Evolutionary conservation across 2,113 vertebrate species (phyloP).

Genomic region (Heloderma charlesbogerti): DNA sequence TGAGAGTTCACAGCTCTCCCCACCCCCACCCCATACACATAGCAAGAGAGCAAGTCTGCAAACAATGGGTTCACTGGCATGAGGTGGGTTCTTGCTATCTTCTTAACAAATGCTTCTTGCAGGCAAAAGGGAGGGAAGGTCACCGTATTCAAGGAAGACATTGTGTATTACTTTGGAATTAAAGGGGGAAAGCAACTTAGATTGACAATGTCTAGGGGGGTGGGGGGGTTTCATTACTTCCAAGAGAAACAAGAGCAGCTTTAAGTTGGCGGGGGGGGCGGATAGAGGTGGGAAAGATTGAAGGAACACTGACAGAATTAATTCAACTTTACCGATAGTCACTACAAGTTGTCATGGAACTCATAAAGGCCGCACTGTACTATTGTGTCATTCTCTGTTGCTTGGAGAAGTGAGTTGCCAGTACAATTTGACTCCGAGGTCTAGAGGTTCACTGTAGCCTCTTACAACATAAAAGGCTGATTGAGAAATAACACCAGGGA

Average conservation of each 20-base stretch:
- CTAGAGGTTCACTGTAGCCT: background rate
- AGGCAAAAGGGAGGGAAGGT: constrained; percentile 34
- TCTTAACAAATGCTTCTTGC: constrained; percentile 36
- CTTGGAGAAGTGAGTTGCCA: background rate
- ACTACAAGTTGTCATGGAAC: background rate
- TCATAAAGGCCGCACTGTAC: background rate
- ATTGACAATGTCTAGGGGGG: constrained; percentile 10
- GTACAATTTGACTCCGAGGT: background rate
- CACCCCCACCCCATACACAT: background rate
- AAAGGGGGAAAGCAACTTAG: constrained; percentile 26
- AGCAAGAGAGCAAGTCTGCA: constrained; percentile 39
- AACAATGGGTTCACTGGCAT: constrained; percentile 34
- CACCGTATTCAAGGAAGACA: constrained; percentile 19
- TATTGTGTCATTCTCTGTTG: background rate
- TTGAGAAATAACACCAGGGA: too few relatives aligned
- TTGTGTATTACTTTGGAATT: constrained; percentile 24
- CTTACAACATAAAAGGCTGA: too few relatives aligned
- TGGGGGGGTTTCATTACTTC: constrained; percentile 35
- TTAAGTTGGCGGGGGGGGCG: background rate
- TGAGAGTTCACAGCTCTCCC: constrained; percentile 25
- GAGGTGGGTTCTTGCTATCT: constrained; percentile 16
- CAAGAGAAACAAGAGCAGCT: background rate
- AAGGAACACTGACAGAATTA: constrained; percentile 41
- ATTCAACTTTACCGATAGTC: background rate
- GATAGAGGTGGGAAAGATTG: background rate